A percentile compares a stretch with the other conserved stretches of the same genome.
Evolutionary conservation across 2,888 invertebrate genomes (phyloP).

Genomic region (Graphium colonna): DNA sequence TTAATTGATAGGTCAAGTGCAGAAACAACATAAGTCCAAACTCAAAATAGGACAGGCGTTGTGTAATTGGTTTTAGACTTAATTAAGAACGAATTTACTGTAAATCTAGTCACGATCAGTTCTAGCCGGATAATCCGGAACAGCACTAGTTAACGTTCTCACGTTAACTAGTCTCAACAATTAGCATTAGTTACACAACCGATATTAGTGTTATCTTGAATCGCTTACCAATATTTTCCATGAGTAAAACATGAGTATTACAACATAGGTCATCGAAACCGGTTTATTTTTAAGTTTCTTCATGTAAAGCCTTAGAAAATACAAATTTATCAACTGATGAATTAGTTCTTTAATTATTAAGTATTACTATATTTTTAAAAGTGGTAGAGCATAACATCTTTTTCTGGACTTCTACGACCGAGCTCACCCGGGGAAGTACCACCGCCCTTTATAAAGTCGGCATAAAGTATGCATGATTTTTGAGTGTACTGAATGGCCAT

Average conservation of each 20-base stretch:
- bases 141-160: background rate
- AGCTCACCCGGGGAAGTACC: too few relatives aligned
- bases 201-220: background rate
- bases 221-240: background rate
- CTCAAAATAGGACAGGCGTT: background rate
- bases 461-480: too few relatives aligned
- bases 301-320: too few relatives aligned
- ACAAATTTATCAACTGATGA: too few relatives aligned
- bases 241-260: too few relatives aligned
- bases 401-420: too few relatives aligned
- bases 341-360: background rate
- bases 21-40: background rate
- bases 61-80: background rate
- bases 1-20: constrained; percentile 17
- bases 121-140: background rate
- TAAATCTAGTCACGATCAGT: background rate
- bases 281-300: too few relatives aligned
- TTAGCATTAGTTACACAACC: background rate
- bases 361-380: background rate
- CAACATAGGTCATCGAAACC: too few relatives aligned
- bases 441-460: too few relatives aligned
- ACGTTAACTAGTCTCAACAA: background rate
- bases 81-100: background rate
- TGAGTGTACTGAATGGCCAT: too few relatives aligned
- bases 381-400: background rate